Evolutionary conservation across 2,797 vertebrate genomes (phyloP).

Genomic region (Cephalopachus bancanus): DNA sequence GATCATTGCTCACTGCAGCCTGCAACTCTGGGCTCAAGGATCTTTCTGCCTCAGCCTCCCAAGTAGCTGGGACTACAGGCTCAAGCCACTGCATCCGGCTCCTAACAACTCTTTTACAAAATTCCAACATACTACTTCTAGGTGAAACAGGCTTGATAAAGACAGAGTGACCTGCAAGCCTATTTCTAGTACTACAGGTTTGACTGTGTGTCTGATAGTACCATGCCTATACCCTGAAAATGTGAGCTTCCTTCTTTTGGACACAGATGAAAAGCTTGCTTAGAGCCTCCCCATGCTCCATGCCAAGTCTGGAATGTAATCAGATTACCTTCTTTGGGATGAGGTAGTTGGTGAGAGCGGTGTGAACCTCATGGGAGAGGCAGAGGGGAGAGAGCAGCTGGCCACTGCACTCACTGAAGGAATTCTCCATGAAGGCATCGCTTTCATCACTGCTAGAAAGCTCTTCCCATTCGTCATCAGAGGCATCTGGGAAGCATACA

Average conservation of each 20-base stretch:
- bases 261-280: neutral
- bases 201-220: neutral
- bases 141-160: neutral
- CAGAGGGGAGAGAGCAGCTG: constrained; percentile 95
- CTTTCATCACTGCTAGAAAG: constrained; percentile 97
- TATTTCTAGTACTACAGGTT: neutral
- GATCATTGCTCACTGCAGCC: too few relatives aligned
- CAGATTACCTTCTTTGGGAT: constrained; percentile 94
- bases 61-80: too few relatives aligned
- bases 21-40: too few relatives aligned
- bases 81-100: too few relatives aligned
- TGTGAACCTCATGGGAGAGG: constrained; percentile 95
- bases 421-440: constrained; percentile 92
- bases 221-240: neutral
- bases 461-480: constrained; percentile 98
- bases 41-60: too few relatives aligned
- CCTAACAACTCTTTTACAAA: neutral
- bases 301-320: neutral
- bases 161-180: neutral
- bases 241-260: neutral
- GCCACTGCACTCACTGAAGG: constrained; percentile 88
- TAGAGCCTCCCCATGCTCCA: neutral
- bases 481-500: constrained; percentile 89
- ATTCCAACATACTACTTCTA: neutral
- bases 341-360: constrained; percentile 92